These are phyloP conservation scores for Pheucticus melanocephalus DNA, from an alignment of 2,113 vertebrate species.

Conservation along the genomic window DNA sequence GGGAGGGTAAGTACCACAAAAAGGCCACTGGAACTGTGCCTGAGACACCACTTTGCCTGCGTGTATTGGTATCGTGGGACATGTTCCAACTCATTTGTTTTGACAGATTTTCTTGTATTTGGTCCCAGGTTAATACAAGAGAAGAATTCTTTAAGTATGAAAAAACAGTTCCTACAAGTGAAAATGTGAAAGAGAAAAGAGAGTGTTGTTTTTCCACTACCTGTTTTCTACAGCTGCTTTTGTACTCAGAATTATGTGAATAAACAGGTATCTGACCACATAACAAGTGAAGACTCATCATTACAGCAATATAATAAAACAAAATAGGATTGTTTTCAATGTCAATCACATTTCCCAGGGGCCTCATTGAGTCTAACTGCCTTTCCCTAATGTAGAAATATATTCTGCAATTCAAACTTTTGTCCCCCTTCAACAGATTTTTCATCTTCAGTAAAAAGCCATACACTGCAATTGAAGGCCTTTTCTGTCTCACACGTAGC, in stretches of 20 bases:
- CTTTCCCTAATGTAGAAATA: slow-evolving; percentile 7
- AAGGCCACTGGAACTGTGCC: background rate
- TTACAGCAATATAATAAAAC: background rate
- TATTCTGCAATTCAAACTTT: background rate
- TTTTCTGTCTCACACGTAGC: background rate
- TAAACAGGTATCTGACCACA: background rate
- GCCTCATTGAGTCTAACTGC: background rate
- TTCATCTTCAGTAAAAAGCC: background rate
- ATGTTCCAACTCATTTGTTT: background rate
- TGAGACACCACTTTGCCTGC: background rate
- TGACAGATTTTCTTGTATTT: background rate
- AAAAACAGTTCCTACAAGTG: background rate
- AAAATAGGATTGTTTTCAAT: slow-evolving; percentile 9
- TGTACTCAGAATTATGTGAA: background rate
- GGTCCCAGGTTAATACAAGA: background rate
- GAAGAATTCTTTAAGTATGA: background rate
- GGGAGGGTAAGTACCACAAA: background rate
- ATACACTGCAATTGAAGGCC: background rate
- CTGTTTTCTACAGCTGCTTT: background rate
- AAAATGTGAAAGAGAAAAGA: background rate
- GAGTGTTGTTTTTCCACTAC: background rate
- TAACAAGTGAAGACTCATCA: background rate
- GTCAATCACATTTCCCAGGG: slow-evolving; percentile 10
- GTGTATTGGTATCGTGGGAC: fast-evolving
- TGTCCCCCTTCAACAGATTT: background rate